Evolutionary conservation across 2,113 vertebrate genomes (phyloP).

Genomic region (Cinclus mexicanus): DNA sequence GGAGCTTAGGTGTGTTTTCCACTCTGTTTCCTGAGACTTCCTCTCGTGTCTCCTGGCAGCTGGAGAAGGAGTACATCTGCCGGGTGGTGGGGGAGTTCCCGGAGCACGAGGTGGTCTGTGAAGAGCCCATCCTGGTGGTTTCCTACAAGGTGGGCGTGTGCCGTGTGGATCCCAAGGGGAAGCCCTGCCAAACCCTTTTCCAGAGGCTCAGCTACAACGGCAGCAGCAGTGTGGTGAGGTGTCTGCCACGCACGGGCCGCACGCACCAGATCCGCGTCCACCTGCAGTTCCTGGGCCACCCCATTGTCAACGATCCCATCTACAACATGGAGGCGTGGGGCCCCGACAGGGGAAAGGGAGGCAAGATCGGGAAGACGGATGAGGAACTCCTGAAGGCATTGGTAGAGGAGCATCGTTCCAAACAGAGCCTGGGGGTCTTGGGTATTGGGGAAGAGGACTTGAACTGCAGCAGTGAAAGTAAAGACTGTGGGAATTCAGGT

Average conservation of each 20-base stretch:
- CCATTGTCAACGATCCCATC: slow-evolving; percentile 95
- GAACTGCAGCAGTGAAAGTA: not conserved
- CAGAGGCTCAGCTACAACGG: slow-evolving; percentile 90
- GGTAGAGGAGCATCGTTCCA: slow-evolving; percentile 84
- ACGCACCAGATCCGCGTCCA: slow-evolving; percentile 98
- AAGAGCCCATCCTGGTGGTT: slow-evolving; percentile 92
- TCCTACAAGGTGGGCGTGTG: slow-evolving; percentile 96
- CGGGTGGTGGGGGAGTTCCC: slow-evolving; percentile 93
- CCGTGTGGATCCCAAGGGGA: slow-evolving; percentile 89
- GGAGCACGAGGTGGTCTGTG: slow-evolving; percentile 80
- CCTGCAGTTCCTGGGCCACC: slow-evolving; percentile 92
- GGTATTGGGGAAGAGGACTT: slow-evolving; percentile 77
- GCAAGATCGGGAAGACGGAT: slow-evolving; percentile 81
- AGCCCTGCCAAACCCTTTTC: slow-evolving; percentile 88
- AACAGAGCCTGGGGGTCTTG: slow-evolving; percentile 84
- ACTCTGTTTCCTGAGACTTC: not conserved
- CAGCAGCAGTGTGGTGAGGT: slow-evolving; percentile 86
- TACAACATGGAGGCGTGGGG: slow-evolving; percentile 95
- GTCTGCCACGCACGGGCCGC: slow-evolving; percentile 88
- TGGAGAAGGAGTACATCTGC: slow-evolving; percentile 96
- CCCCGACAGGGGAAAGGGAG: slow-evolving; percentile 83
- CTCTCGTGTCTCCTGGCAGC: slow-evolving; percentile 65
- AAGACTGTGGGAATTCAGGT: not conserved
- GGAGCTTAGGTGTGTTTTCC: fast-evolving
- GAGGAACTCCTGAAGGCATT: slow-evolving; percentile 87